Evolutionary conservation across 2,888 invertebrate species (phyloP), one percentile per base, ranked within the genome.

Genomic region (Mimumesa dahlbomi): DNA sequence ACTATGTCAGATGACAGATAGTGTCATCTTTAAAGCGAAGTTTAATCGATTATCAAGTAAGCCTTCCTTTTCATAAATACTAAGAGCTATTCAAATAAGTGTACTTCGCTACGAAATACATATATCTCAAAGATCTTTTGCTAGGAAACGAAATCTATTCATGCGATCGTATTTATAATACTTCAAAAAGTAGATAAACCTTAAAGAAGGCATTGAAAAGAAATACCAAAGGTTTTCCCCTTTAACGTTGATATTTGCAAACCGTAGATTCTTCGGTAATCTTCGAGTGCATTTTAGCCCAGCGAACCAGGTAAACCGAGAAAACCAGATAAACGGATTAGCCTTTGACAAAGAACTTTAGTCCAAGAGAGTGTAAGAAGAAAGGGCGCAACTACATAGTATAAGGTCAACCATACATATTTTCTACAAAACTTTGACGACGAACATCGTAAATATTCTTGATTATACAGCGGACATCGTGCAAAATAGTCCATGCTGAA

Each of bases 241-340:
- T 71, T 57, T 66, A 11, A 34, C 29, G 21, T 3, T 45, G 18
- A 31, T 59, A 73, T 64, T 71, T 68, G 54, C 61, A 67, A 73
- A 64, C 14, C 62, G 31, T 42, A 53, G 62, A 70, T 75, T 64
- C 57, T 61, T 61, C 38, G 52, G 31, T 73, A 66, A 77, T 75
- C 73, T 73, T 38, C 52, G 14, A 48, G 54, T 45, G 52, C 61
- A 58, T 74, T 71, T 56, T 50, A 18, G 42, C 52, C 25, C 54
- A 9, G 40, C 25, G 45, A 52, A 64, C 48, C 54, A 52, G 48
- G 49, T 67, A 71, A 65, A 29, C 63, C 59, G 25, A 56, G 56
- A 53, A 74, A 69, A 76, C 48, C 56, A 71, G 63, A 72, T 73
- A 81, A 77, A 73, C 64, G 70, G 75, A 72, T 81, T 66, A 66